These are phyloP conservation scores for Neosalanx taihuensis DNA, from an alignment of 2,797 vertebrate species.

Conservation along the genomic window DNA sequence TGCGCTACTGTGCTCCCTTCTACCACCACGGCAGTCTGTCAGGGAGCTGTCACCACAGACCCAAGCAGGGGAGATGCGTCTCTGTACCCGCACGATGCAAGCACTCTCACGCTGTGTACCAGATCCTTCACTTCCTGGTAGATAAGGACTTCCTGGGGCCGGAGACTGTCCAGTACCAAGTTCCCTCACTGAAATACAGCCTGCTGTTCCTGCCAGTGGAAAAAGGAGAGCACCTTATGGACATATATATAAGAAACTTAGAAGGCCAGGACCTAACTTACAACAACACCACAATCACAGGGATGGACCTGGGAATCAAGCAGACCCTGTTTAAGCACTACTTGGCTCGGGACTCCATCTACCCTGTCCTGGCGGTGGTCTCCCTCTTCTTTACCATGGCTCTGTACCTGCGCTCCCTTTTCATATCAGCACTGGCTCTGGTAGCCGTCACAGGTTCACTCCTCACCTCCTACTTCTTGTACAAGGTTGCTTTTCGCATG, in stretches of 20 bases:
- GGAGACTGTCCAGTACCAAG: conserved; percentile 92
- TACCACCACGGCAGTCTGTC: conserved; percentile 86
- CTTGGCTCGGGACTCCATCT: conserved; percentile 86
- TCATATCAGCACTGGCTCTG: conserved; percentile 85
- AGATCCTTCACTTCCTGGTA: conserved; percentile 92
- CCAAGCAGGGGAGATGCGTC: conserved; percentile 79
- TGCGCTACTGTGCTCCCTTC: conserved; percentile 87
- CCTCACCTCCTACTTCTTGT: conserved; percentile 90
- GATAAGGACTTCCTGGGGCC: conserved; percentile 96
- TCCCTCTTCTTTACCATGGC: conserved; percentile 86
- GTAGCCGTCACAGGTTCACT: conserved; percentile 83
- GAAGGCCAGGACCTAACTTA: conserved; percentile 82
- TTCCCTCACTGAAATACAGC: conserved; percentile 95
- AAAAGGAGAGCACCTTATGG: conserved; percentile 89
- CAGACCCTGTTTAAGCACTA: conserved; percentile 90
- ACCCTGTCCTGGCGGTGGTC: conserved; percentile 84
- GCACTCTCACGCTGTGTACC: conserved; percentile 82
- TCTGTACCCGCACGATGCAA: conserved; percentile 87
- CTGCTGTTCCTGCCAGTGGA: conserved; percentile 86
- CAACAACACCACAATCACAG: conserved; percentile 90
- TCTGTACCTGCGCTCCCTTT: conserved; percentile 88
- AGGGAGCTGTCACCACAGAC: conserved; percentile 75
- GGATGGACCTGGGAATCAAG: conserved; percentile 97
- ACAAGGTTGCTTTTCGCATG: conserved; percentile 89
- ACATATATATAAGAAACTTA: conserved; percentile 88